Conservation (phyloP, 2,888 invertebrate species). For the Actias luna region DNA sequence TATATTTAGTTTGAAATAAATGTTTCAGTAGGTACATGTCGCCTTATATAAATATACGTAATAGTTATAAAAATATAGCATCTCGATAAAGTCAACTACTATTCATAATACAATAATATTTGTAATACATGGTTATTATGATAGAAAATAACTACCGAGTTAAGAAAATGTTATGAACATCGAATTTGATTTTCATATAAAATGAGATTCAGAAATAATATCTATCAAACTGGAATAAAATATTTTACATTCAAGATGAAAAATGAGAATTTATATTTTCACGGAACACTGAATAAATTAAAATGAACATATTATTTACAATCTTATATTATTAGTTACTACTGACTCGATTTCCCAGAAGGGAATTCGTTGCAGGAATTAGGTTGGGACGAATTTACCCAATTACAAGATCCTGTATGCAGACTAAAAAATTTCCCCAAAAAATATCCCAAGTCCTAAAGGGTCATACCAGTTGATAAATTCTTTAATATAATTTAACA, state of each 20-base stretch:
- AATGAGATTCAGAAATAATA: conserved; percentile 1
- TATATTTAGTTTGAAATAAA: too few relatives aligned
- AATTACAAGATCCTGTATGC: too few relatives aligned
- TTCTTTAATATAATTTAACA: too few relatives aligned
- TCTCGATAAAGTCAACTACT: not conserved
- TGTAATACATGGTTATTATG: not conserved
- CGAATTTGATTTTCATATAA: conserved; percentile 1
- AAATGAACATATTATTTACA: not conserved
- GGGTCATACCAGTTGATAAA: too few relatives aligned
- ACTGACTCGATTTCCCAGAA: too few relatives aligned
- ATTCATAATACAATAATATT: not conserved
- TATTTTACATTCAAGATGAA: not conserved
- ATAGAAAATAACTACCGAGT: not conserved
- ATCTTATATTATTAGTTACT: too few relatives aligned
- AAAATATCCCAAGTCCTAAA: too few relatives aligned
- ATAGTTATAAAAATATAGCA: too few relatives aligned
- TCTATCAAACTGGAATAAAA: not conserved
- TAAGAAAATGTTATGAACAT: conserved; percentile 1
- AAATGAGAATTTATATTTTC: not conserved
- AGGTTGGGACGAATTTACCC: too few relatives aligned
- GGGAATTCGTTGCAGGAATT: too few relatives aligned
- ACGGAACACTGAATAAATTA: not conserved
- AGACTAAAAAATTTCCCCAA: too few relatives aligned
- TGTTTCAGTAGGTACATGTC: not conserved
- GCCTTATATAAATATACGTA: not conserved